These are phyloP conservation scores for Peromyscus eremicus DNA, from an alignment of 2,797 vertebrate genomes.

Conservation along the genomic window DNA sequence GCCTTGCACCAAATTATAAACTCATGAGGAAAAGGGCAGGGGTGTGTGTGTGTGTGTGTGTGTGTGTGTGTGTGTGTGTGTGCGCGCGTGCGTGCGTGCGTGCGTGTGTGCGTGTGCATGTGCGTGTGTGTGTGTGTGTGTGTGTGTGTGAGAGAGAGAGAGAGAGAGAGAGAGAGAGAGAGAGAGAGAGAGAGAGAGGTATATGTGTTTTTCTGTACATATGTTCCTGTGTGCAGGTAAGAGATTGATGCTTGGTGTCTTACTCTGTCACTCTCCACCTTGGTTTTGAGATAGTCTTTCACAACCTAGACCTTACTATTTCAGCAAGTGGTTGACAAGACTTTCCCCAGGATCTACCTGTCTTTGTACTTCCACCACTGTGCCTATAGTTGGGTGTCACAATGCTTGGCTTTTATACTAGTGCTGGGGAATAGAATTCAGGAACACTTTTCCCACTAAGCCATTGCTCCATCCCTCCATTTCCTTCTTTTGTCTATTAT, in stretches of 20 bases:
- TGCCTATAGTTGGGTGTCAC: background rate
- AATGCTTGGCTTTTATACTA: background rate
- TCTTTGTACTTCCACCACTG: background rate
- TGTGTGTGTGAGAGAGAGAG: too few species aligned
- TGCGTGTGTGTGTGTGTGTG: too few species aligned
- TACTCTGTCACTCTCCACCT: background rate
- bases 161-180: background rate
- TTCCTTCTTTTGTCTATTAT: background rate
- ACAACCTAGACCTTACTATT: background rate
- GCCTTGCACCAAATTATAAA: too few species aligned
- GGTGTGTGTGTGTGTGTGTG: too few species aligned
- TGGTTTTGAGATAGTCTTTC: background rate
- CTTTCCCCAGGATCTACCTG: background rate
- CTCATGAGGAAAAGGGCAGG: too few species aligned
- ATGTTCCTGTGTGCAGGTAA: background rate
- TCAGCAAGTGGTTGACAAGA: background rate
- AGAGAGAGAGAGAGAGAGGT: background rate
- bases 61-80: too few species aligned
- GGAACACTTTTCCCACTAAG: background rate
- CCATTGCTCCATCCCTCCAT: background rate
- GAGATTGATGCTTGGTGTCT: background rate
- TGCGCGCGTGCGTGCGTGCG: too few species aligned
- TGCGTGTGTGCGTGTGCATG: too few species aligned
- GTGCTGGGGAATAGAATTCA: background rate
- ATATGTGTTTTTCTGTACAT: background rate